phyloP scores from a whole-genome alignment of 2,797 vertebrate species.

The Anisognathus igniventris region DNA sequence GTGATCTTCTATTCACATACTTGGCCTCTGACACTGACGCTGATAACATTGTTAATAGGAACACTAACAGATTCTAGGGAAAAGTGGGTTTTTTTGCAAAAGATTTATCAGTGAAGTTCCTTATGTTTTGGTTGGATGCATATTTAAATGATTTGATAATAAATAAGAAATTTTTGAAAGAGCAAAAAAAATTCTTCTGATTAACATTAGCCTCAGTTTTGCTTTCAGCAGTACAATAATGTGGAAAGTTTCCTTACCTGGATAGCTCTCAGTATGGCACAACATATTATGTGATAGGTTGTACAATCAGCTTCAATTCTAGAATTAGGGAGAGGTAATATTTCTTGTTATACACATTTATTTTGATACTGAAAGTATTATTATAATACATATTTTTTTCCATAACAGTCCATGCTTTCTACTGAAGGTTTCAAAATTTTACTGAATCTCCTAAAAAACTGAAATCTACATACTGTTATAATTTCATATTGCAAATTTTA shows the following conservation, averaged over 20 bases:
- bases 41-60: neutral
- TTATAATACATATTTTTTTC: neutral
- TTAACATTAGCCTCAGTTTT: neutral
- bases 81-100: neutral
- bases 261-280: neutral
- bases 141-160: neutral
- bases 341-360: neutral
- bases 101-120: neutral
- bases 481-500: conserved; percentile 2
- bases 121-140: neutral
- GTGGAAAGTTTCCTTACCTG: neutral
- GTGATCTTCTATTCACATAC: neutral
- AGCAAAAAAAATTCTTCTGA: neutral
- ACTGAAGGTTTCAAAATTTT: neutral
- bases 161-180: neutral
- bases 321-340: neutral
- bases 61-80: neutral
- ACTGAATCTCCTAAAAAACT: neutral
- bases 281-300: neutral
- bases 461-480: conserved; percentile 28
- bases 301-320: neutral
- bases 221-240: neutral
- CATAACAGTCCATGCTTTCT: neutral
- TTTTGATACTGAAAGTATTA: neutral
- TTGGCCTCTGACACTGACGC: neutral